phyloP scores from a whole-genome alignment of 2,888 invertebrate genomes.

The Ferrisia virgata region DNA sequence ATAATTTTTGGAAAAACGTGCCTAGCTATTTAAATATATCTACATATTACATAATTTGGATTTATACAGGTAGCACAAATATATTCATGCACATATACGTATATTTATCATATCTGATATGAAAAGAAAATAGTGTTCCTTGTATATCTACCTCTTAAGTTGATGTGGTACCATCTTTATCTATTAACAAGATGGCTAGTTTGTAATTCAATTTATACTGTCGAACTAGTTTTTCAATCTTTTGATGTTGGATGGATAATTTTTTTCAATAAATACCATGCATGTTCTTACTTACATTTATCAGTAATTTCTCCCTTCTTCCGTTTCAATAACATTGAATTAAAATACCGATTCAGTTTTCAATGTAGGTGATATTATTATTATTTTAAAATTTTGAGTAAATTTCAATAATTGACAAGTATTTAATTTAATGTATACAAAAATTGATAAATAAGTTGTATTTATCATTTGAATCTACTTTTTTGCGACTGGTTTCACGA shows the following conservation, averaged over 20 bases:
- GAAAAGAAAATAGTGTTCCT: too few species aligned
- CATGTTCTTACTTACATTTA: too few species aligned
- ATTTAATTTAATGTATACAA: not conserved
- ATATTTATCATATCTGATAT: too few species aligned
- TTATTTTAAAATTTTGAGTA: not conserved
- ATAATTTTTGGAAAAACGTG: not conserved
- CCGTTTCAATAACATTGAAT: not conserved
- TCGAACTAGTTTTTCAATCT: not conserved
- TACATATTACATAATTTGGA: too few species aligned
- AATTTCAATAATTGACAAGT: not conserved
- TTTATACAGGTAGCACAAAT: not conserved
- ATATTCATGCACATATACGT: too few species aligned
- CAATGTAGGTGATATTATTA: too few species aligned
- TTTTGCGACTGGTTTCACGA: slow-evolving; percentile 12
- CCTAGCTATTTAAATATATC: too few species aligned
- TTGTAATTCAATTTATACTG: not conserved
- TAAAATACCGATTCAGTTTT: too few species aligned
- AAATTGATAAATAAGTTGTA: not conserved
- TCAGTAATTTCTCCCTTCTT: not conserved
- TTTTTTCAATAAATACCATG: too few species aligned
- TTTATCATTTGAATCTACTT: not conserved
- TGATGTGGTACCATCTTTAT: too few species aligned
- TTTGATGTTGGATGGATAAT: too few species aligned
- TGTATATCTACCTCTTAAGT: too few species aligned
- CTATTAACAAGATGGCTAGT: not conserved